Evolutionary conservation across 2,113 vertebrate species (phyloP).

Genomic region (Rhinogobius similis): DNA sequence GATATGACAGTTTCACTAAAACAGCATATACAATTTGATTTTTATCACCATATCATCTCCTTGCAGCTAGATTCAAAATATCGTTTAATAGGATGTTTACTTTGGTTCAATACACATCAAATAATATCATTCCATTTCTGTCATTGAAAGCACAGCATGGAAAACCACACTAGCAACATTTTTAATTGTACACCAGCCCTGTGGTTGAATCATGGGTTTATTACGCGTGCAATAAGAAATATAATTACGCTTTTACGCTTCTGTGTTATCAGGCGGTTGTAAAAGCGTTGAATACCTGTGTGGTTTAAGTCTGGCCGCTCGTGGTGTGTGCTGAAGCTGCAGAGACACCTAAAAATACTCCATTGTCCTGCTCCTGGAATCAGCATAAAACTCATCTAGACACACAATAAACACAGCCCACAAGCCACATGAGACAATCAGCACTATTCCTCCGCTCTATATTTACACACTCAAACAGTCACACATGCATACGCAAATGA

Average conservation of each 20-base stretch:
- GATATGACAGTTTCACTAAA: too few relatives aligned
- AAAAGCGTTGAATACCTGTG: background rate
- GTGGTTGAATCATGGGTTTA: background rate
- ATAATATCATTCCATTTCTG: too few relatives aligned
- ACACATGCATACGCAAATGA: constrained; percentile 37
- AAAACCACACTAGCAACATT: background rate
- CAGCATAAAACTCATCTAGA: constrained; percentile 15
- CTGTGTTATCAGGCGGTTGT: background rate
- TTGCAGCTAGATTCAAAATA: too few relatives aligned
- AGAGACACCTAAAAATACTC: constrained; percentile 26
- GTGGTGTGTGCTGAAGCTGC: constrained; percentile 16
- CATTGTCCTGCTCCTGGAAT: constrained; percentile 18
- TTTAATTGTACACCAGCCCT: too few relatives aligned
- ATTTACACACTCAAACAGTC: constrained; percentile 20
- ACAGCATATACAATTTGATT: too few relatives aligned
- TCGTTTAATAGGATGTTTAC: too few relatives aligned
- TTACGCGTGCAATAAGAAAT: background rate
- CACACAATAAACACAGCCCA: constrained; percentile 1
- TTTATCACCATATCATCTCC: too few relatives aligned
- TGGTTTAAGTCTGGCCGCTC: background rate
- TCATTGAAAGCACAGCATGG: too few relatives aligned
- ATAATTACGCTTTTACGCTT: background rate
- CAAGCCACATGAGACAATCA: constrained; percentile 13
- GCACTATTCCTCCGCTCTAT: constrained; percentile 6
- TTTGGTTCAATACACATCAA: too few relatives aligned